These are phyloP conservation scores for Coracopsis vasa DNA, from an alignment of 2,113 vertebrate genomes.

Conservation along the genomic window DNA sequence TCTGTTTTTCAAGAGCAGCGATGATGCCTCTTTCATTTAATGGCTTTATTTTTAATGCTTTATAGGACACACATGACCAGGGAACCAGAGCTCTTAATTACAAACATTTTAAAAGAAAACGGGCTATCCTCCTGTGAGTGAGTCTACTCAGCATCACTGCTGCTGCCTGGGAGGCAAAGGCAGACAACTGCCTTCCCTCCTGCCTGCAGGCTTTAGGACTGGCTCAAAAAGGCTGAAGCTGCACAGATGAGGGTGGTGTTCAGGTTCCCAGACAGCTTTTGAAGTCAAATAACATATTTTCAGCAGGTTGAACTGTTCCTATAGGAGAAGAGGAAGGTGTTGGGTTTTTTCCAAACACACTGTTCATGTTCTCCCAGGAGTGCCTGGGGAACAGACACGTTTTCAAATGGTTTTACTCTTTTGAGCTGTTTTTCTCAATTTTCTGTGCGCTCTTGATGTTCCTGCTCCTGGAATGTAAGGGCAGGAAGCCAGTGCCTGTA, in stretches of 20 bases:
- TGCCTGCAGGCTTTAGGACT: neutral
- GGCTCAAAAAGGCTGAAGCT: neutral
- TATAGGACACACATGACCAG: neutral
- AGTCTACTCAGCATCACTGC: neutral
- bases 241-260: neutral
- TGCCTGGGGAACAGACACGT: neutral
- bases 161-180: neutral
- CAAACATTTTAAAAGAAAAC: neutral
- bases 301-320: neutral
- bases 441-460: neutral
- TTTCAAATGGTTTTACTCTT: neutral
- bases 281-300: neutral
- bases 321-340: neutral
- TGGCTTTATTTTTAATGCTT: neutral
- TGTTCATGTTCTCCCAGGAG: neutral
- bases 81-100: neutral
- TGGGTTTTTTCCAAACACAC: neutral
- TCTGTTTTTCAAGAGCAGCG: neutral
- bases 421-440: neutral
- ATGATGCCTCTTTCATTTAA: neutral
- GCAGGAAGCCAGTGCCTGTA: neutral
- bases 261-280: neutral
- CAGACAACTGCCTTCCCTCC: neutral
- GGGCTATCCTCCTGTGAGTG: neutral
- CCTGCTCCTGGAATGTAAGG: neutral